Base-by-base conservation (phyloP, 2,888 invertebrate genomes). In the Agonopterix arenella region DNA sequence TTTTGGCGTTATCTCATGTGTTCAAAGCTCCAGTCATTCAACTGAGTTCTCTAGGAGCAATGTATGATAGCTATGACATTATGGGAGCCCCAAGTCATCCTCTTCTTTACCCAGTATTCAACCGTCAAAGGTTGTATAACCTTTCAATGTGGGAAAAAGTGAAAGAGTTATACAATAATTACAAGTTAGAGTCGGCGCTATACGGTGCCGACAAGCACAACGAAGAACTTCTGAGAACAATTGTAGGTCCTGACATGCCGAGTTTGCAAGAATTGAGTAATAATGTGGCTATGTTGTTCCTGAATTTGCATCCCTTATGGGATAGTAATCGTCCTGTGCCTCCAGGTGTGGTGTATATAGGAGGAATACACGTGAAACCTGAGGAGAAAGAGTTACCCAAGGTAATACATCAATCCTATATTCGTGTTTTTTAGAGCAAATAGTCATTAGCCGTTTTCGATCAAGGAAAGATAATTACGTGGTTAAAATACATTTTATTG, bases 231-330 rank as follows among this genome's bases (percentile, higher is more conserved):
- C n/a, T 66, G 1, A 53, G 46, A 47, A 49, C 28, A n/a, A 40
- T 58, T 2, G 57, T 62, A 40, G 68, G 68, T 5, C 10, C 52
- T 9, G 47, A 57, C 9, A 48, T 50, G n/a, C 64, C 68, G 1
- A 43, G 46, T n/a, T 13, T 65, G 5, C 46, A 38, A 9, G 46
- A 54, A 8, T 43, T 60, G 16, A 38, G 16, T 5, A 44, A 57
- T 13, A 70, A 68, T 48, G 54, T 75, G 11, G 63, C 69, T 2
- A 66, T 77, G 67, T 37, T 73, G 4, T 69, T 77, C 18, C 8
- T 73, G 9, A 72, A 74, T 47, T 52, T 66, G 13, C 60, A 76
- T 60, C 66, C 69, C 2, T 48, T 76, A n/a, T 78, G 70, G 67
- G 66, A 66, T 48, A 61, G 60, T 2, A 75, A 70, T 45, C 61